These are phyloP conservation scores for Aptenodytes forsteri DNA, from an alignment of 2,113 vertebrate species.

Conservation along the genomic window DNA sequence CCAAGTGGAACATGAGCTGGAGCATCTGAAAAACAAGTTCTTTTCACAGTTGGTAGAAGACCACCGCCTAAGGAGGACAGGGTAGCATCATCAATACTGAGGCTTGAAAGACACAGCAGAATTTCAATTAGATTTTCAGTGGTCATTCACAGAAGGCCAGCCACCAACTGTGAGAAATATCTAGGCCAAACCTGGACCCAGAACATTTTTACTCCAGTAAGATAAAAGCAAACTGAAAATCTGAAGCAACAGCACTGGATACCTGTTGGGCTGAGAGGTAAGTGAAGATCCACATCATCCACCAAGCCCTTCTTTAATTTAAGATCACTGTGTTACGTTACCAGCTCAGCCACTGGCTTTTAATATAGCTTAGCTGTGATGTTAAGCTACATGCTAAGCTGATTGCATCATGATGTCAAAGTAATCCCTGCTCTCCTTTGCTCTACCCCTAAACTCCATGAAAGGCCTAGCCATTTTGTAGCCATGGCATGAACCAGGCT, in stretches of 20 bases:
- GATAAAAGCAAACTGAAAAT: not conserved
- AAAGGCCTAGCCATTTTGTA: not conserved
- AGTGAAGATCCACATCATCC: not conserved
- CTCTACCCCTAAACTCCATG: not conserved
- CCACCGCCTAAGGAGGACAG: not conserved
- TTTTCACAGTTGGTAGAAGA: not conserved
- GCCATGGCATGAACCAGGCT: not conserved
- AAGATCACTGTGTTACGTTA: not conserved
- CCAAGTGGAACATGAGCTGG: not conserved
- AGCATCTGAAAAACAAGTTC: not conserved
- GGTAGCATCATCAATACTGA: not conserved
- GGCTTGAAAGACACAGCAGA: not conserved
- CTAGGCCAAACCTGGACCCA: not conserved
- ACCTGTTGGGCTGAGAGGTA: not conserved
- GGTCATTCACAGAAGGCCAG: not conserved
- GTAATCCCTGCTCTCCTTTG: not conserved
- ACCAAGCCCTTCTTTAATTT: not conserved
- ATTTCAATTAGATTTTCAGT: not conserved
- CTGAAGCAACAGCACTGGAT: not conserved
- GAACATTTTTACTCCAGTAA: not conserved
- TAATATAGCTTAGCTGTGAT: slow-evolving; percentile 10
- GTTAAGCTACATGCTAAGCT: slow-evolving; percentile 12
- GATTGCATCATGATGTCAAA: not conserved
- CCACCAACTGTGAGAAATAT: not conserved
- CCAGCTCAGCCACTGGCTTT: not conserved